A percentile compares a stretch with the other conserved stretches of the same genome.
These are phyloP conservation scores for Archips xylosteana DNA, from an alignment of 2,888 invertebrate genomes.

Conservation along the genomic window DNA sequence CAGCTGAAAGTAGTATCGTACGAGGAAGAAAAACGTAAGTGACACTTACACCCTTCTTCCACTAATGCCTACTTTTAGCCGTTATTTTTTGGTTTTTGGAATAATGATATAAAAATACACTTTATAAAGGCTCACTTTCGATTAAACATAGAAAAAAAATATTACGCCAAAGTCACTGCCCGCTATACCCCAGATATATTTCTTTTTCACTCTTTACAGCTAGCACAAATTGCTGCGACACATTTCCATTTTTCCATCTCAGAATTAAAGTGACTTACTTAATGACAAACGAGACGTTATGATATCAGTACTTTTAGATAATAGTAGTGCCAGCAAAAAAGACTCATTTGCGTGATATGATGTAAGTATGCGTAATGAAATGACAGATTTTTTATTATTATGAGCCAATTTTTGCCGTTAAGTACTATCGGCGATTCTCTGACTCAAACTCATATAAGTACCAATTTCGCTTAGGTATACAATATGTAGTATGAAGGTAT, in stretches of 20 bases:
- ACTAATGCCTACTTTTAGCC: too few relatives aligned
- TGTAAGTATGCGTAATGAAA: not conserved
- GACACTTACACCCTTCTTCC: too few relatives aligned
- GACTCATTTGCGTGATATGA: not conserved
- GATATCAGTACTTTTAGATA: not conserved
- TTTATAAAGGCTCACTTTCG: too few relatives aligned
- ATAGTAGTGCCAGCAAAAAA: not conserved
- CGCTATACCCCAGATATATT: not conserved
- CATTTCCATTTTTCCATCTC: not conserved
- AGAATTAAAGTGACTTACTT: not conserved
- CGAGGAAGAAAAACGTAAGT: too few relatives aligned
- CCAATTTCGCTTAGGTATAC: too few relatives aligned
- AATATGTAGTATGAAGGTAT: too few relatives aligned
- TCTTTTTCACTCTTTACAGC: not conserved
- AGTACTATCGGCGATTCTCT: not conserved
- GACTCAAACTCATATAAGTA: too few relatives aligned
- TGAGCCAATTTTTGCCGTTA: not conserved
- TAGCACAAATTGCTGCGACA: not conserved
- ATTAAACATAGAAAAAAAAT: too few relatives aligned
- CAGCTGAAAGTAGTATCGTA: too few relatives aligned
- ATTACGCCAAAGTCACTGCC: not conserved
- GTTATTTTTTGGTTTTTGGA: too few relatives aligned
- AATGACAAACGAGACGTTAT: not conserved
- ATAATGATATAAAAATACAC: too few relatives aligned
- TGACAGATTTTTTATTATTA: not conserved